Evolutionary conservation across 2,797 vertebrate genomes (phyloP).

Genomic region (Silurus aristotelis): DNA sequence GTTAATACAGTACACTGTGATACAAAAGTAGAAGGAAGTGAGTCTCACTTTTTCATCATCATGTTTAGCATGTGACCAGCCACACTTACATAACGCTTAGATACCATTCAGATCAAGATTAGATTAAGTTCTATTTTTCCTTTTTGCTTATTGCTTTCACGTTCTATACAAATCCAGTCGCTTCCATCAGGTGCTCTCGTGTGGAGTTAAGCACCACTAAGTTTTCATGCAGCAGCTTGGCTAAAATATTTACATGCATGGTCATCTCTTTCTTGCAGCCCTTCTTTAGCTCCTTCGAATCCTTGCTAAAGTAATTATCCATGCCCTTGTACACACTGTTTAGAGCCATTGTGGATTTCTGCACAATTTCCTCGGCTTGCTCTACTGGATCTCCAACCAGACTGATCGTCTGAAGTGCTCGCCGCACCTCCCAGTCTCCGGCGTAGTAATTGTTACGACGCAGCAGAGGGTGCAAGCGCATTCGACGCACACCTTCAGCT

Average conservation of each 20-base stretch:
- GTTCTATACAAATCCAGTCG: constrained; percentile 63
- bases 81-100: no score
- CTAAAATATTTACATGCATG: constrained; percentile 64
- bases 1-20: not conserved
- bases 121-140: no score
- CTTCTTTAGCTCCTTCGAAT: constrained; percentile 71
- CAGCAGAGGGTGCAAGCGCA: constrained; percentile 69
- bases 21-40: not conserved
- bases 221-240: constrained; percentile 64
- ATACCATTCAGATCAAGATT: not conserved
- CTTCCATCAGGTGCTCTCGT: constrained; percentile 71
- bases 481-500: constrained; percentile 65
- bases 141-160: not conserved
- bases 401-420: constrained; percentile 72
- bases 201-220: constrained; percentile 69
- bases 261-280: constrained; percentile 70
- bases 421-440: constrained; percentile 70
- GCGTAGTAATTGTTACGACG: constrained; percentile 73
- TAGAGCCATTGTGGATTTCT: constrained; percentile 50
- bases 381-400: constrained; percentile 63
- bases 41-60: not conserved
- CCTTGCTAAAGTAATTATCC: constrained; percentile 73
- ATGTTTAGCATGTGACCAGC: not conserved
- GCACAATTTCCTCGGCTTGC: constrained; percentile 54
- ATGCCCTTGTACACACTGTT: constrained; percentile 68